Evolutionary conservation across 2,113 vertebrate species (phyloP), one percentile per base, ranked within the genome.

Genomic region (Ammodytes marinus): DNA sequence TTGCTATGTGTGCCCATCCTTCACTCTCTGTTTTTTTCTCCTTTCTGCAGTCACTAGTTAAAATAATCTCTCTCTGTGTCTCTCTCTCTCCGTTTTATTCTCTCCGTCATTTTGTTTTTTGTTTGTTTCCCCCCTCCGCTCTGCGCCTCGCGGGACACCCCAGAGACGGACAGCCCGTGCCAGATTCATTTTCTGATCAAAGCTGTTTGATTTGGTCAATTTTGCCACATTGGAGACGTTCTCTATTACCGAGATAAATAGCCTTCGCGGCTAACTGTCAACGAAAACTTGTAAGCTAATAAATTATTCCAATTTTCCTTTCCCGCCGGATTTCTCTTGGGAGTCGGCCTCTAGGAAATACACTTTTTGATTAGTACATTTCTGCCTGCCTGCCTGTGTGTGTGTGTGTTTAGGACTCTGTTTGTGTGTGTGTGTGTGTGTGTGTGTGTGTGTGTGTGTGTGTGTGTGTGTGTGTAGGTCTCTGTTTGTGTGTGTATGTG

Each of bases 161-260:
- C 87, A 88, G 92, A 97, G 97, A 99, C 97, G 96, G 97, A 98
- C 97, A 97, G 97, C 92, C 97, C 27, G 97, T 98, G 97, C 97
- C 98, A 99, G 97, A 98, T 98, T 98, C 97, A 98, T 98, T 99
- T 99, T 98, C 96, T 98, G 96, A 98, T 98, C 97, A 98, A 98
- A 98, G 97, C 97, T 97, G 97, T 97, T 98, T 98, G 97, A 99
- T 99, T 99, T 99, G 97, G 98, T 98, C 97, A 98, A 97, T 98
- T 98, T 98, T 99, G 97, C 97, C 97, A 99, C 97, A 97, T 99
- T 98, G 97, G 97, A 98, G 97, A 97, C 97, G 96, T 98, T 98
- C 97, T 97, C 97, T 97, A 98, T 98, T 98, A 98, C 97, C 96
- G 97, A 98, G 97, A 99, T 99, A 99, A 99, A 99, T 98, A 99